These are phyloP conservation scores for Medauroidea extradentata DNA, from an alignment of 1,140 invertebrate genomes.

Conservation along the genomic window DNA sequence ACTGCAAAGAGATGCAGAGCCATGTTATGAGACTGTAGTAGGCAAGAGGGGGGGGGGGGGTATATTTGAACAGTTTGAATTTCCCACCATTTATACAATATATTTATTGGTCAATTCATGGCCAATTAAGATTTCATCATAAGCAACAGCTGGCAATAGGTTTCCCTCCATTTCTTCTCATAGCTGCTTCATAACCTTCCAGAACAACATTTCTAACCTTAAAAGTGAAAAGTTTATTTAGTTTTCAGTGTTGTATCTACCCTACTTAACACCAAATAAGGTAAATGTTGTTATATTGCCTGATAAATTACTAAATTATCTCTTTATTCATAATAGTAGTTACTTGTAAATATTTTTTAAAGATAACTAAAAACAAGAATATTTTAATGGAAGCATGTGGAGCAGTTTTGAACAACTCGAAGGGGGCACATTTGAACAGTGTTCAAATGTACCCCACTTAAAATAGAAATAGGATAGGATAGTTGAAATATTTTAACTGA, in stretches of 20 bases:
- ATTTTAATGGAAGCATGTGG: conserved; percentile 3
- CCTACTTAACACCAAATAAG: no score
- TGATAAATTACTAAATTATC: no score
- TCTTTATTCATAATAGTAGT: no score
- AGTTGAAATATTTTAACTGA: no score
- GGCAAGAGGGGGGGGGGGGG: neutral
- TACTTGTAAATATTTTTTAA: neutral
- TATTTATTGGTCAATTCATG: neutral
- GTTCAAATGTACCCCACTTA: neutral
- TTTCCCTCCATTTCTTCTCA: conserved; percentile 7
- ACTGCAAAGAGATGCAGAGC: neutral
- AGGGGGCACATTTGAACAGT: conserved; percentile 2
- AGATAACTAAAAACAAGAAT: neutral
- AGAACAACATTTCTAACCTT: neutral
- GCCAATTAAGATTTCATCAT: neutral
- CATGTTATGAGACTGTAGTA: neutral
- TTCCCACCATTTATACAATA: neutral
- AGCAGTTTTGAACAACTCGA: neutral
- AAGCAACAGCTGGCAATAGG: neutral
- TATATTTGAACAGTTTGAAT: conserved; percentile 6
- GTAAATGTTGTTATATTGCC: no score
- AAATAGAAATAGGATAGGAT: neutral
- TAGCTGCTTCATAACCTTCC: neutral
- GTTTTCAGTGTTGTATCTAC: no score
- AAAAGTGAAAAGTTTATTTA: no score